Conservation (phyloP, 2,797 vertebrate genomes). For the Acipenser ruthenus region DNA sequence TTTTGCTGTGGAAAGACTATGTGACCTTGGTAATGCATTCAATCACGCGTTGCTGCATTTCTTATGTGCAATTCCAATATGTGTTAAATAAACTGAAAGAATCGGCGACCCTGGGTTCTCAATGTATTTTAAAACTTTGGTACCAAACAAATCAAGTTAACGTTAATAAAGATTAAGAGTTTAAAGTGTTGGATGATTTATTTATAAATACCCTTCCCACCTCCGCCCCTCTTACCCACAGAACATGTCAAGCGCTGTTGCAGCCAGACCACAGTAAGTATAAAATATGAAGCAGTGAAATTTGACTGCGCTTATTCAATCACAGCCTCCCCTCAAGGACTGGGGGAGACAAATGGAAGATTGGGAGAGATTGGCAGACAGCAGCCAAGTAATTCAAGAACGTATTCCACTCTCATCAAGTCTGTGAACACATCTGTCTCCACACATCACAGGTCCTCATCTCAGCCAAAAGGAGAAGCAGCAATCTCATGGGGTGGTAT, state of each 20-base stretch:
- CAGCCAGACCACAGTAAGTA: conserved; percentile 11
- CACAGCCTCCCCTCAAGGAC: conserved; percentile 9
- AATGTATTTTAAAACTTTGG: no score
- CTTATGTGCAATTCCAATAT: no score
- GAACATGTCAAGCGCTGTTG: conserved; percentile 3
- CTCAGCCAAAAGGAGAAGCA: conserved; percentile 8
- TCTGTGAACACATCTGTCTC: conserved; percentile 20
- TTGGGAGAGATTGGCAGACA: conserved; percentile 12
- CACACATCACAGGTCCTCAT: neutral
- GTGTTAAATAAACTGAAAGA: no score
- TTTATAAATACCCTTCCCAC: no score
- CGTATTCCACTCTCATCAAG: conserved; percentile 16
- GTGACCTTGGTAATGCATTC: no score
- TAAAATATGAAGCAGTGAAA: conserved; percentile 3
- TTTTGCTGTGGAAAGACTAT: no score
- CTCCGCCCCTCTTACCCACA: no score
- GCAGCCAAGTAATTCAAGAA: conserved; percentile 11
- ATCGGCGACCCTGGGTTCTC: no score
- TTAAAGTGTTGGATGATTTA: no score
- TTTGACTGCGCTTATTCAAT: conserved; percentile 17
- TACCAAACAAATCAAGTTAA: no score
- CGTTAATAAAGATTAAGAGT: no score
- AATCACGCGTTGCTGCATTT: no score
- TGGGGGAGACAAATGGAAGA: conserved; percentile 2
- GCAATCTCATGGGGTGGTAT: conserved; percentile 13